These are phyloP conservation scores for Ips typographus DNA, from an alignment of 1,140 invertebrate species.

Conservation along the genomic window DNA sequence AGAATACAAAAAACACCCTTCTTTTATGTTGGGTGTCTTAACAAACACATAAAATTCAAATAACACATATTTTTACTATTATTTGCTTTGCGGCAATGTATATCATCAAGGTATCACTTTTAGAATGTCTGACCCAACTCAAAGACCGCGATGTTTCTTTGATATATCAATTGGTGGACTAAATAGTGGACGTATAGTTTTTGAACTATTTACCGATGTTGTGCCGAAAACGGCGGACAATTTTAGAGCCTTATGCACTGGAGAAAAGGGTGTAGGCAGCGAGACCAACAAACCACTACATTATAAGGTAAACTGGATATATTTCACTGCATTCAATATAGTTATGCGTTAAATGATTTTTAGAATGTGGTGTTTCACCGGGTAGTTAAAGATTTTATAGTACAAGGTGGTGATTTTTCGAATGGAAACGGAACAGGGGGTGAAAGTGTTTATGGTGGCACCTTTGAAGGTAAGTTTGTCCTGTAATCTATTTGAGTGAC, in stretches of 20 bases:
- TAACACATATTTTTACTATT: too few species aligned
- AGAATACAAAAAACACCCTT: too few species aligned
- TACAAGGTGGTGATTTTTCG: conserved; percentile 84
- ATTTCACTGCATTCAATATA: neutral
- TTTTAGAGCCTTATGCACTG: conserved; percentile 88
- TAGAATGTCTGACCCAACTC: conserved; percentile 20
- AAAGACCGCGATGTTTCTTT: conserved; percentile 77
- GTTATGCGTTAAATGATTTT: conserved; percentile 44
- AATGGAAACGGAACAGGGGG: conserved; percentile 90
- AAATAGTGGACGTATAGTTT: conserved; percentile 85
- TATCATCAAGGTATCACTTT: neutral
- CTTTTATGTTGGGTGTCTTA: too few species aligned
- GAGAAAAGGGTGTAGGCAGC: conserved; percentile 78
- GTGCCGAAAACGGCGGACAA: conserved; percentile 94
- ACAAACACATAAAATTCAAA: too few species aligned
- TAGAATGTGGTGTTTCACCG: conserved; percentile 85
- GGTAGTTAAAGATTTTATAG: conserved; percentile 93
- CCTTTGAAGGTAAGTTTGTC: conserved; percentile 70
- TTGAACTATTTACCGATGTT: conserved; percentile 91
- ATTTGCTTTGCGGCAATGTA: too few species aligned
- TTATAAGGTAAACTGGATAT: conserved; percentile 61
- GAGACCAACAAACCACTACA: conserved; percentile 70
- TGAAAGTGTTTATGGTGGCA: conserved; percentile 88
- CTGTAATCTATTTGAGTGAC: neutral
- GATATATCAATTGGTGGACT: conserved; percentile 90